Evolutionary conservation across 2,113 vertebrate genomes (phyloP).

Genomic region (Stigmatopora argus): DNA sequence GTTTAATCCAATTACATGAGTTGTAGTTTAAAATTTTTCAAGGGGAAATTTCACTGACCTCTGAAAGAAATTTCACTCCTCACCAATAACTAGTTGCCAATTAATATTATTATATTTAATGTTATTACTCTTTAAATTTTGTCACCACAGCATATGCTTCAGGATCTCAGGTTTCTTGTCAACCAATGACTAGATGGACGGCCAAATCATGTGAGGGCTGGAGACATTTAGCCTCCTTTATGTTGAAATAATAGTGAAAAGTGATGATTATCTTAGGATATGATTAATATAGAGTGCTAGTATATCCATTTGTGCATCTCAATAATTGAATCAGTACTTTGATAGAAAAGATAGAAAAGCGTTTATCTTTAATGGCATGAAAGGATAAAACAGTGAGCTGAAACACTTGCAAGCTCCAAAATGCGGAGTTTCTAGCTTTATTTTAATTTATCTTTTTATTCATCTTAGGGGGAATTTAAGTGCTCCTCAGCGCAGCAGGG

Average conservation of each 20-base stretch:
- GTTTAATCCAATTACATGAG: not conserved
- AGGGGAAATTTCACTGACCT: not conserved
- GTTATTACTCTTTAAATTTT: not conserved
- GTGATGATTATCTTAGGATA: no score
- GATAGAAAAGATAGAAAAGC: not conserved
- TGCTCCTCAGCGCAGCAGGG: slow-evolving; percentile 9
- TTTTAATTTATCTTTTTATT: not conserved
- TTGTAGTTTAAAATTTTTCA: not conserved
- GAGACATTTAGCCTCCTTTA: no score
- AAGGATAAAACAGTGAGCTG: not conserved
- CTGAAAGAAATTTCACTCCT: no score
- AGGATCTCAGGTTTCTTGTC: not conserved
- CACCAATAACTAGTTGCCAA: no score
- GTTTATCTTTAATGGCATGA: not conserved
- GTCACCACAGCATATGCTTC: not conserved
- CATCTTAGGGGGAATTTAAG: slow-evolving; percentile 21
- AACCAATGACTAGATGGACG: no score
- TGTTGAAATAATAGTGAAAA: no score
- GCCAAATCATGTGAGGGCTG: no score
- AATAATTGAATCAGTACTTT: not conserved
- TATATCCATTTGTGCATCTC: not conserved
- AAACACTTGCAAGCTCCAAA: not conserved
- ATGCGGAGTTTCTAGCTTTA: slow-evolving; percentile 5
- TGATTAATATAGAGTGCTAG: not conserved
- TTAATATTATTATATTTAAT: no score